Evolutionary conservation across 2,113 vertebrate genomes (phyloP).

Genomic region (Nannobrachium achirus): DNA sequence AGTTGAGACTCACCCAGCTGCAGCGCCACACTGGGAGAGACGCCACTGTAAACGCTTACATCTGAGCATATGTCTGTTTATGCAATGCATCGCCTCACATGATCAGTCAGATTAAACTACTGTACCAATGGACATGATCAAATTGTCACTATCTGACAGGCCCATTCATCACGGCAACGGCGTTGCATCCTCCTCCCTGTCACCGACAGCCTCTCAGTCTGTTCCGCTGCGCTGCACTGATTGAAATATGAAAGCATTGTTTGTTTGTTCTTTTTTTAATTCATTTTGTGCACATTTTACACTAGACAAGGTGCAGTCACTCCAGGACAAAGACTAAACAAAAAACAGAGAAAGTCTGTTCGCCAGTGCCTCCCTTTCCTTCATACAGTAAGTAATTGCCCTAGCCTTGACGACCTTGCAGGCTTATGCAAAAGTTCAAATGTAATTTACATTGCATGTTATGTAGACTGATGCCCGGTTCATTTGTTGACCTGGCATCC

Average conservation of each 20-base stretch:
- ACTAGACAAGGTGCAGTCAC: no score
- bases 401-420: no score
- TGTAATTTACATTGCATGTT: no score
- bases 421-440: no score
- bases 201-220: slow-evolving; percentile 54
- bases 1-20: not conserved
- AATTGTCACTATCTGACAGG: slow-evolving; percentile 74
- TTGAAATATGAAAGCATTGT: slow-evolving; percentile 54
- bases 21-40: not conserved
- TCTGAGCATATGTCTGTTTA: slow-evolving; percentile 61
- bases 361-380: no score
- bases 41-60: slow-evolving; percentile 42
- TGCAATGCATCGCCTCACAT: slow-evolving; percentile 48
- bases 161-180: slow-evolving; percentile 75
- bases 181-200: slow-evolving; percentile 56
- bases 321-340: no score
- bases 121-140: slow-evolving; percentile 75
- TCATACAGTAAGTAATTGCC: no score
- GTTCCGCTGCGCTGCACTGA: slow-evolving; percentile 60
- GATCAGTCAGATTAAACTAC: slow-evolving; percentile 73
- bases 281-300: no score
- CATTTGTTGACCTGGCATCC: no score
- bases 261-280: slow-evolving; percentile 5
- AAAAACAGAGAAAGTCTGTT: no score
- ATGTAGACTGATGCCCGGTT: no score